These are phyloP conservation scores for Salticus scenicus DNA, from an alignment of 2,888 invertebrate species.

Conservation along the genomic window DNA sequence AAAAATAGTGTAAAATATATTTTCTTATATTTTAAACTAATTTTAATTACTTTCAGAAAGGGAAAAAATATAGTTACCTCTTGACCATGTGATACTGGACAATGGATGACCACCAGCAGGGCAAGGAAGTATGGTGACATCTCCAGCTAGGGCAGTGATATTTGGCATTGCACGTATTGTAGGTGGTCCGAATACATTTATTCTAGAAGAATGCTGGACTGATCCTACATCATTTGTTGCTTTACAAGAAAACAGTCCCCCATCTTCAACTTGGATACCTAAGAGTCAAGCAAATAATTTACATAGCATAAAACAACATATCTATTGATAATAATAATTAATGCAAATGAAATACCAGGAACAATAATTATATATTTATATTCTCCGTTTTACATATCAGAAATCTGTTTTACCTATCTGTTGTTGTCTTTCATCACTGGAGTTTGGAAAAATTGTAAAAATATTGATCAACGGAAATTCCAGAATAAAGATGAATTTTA, in stretches of 20 bases:
- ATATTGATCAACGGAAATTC: no score
- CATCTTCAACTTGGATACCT: constrained; percentile 73
- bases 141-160: constrained; percentile 85
- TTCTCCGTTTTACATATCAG: no score
- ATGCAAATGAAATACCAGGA: no score
- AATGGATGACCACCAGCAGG: constrained; percentile 92
- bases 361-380: no score
- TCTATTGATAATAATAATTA: constrained; percentile 35
- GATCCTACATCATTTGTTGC: constrained; percentile 75
- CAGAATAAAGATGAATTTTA: no score
- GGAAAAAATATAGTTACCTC: constrained; percentile 77
- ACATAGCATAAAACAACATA: neutral
- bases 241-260: constrained; percentile 75
- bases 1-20: no score
- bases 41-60: no score
- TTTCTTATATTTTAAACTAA: no score
- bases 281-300: neutral
- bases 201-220: constrained; percentile 73
- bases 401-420: no score
- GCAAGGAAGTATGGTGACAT: constrained; percentile 85
- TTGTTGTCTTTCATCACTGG: no score
- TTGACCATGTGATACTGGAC: constrained; percentile 87
- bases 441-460: no score
- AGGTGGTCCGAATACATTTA: constrained; percentile 78
- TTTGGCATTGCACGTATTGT: constrained; percentile 77